These are phyloP conservation scores for Gymnocheta viridis DNA, from an alignment of 2,888 invertebrate genomes.

Conservation along the genomic window DNA sequence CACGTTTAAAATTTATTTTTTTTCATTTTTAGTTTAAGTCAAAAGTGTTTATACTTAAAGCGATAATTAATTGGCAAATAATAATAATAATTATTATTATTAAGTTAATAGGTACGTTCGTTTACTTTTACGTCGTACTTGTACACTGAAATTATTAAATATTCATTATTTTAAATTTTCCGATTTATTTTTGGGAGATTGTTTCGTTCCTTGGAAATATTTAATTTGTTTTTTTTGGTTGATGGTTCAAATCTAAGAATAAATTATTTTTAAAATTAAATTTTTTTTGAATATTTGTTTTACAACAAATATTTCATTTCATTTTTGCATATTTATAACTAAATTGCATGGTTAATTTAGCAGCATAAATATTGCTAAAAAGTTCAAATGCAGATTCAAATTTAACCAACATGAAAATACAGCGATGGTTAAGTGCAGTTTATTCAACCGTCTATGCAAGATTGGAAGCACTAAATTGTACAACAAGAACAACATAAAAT, in stretches of 20 bases:
- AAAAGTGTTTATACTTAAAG: constrained; percentile 43
- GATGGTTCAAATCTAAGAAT: neutral
- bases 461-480: too few species aligned
- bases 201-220: neutral
- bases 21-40: constrained; percentile 18
- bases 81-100: constrained; percentile 36
- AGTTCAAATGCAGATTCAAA: too few species aligned
- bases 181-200: neutral
- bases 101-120: neutral
- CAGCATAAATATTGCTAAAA: too few species aligned
- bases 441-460: too few species aligned
- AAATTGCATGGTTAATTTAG: too few species aligned
- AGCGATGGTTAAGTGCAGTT: too few species aligned
- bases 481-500: too few species aligned
- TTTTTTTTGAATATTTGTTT: too few species aligned
- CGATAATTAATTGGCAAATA: constrained; percentile 66
- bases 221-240: neutral
- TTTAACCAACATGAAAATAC: too few species aligned
- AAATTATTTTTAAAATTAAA: neutral
- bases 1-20: constrained; percentile 27
- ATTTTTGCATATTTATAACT: too few species aligned
- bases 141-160: neutral
- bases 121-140: neutral
- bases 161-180: neutral
- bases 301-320: too few species aligned